phyloP scores from a whole-genome alignment of 2,888 invertebrate species.

The Eristalis arbustorum region DNA sequence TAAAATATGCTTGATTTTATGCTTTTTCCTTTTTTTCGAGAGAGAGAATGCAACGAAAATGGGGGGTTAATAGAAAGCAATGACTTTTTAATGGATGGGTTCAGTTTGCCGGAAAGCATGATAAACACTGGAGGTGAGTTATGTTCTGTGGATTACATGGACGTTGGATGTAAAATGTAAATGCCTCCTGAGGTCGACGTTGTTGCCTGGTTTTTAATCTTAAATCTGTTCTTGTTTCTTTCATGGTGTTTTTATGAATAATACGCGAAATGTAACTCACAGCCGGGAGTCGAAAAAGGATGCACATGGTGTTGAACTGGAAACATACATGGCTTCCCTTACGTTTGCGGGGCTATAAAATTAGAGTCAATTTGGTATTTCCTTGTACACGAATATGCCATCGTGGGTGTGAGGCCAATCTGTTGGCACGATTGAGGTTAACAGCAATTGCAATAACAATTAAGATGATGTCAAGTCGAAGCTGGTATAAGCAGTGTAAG shows the following conservation, averaged over 20 bases:
- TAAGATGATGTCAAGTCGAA: too few relatives aligned
- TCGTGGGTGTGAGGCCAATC: too few relatives aligned
- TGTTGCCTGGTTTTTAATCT: neutral
- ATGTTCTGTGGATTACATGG: slow-evolving; percentile 20
- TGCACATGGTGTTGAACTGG: neutral
- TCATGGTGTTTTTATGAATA: neutral
- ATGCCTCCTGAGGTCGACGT: neutral
- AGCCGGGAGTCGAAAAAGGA: neutral
- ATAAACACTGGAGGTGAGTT: slow-evolving; percentile 4
- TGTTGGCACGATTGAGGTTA: too few relatives aligned
- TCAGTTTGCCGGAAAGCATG: slow-evolving; percentile 6
- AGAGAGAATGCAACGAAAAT: slow-evolving; percentile 11
- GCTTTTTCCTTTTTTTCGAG: neutral
- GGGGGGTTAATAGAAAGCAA: slow-evolving; percentile 36
- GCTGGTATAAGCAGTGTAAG: too few relatives aligned
- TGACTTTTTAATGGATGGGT: slow-evolving; percentile 33
- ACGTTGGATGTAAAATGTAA: slow-evolving; percentile 1
- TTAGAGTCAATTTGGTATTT: neutral
- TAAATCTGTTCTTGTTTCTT: neutral
- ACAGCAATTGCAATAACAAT: too few relatives aligned
- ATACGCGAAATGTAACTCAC: neutral
- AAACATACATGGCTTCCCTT: neutral
- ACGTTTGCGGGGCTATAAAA: neutral
- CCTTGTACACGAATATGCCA: too few relatives aligned
- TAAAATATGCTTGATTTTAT: slow-evolving; percentile 52